Percentiles rank a stretch among this genome's conserved stretches.
Evolutionary conservation across 2,888 invertebrate genomes (phyloP).

Genomic region (Arenicola marina): DNA sequence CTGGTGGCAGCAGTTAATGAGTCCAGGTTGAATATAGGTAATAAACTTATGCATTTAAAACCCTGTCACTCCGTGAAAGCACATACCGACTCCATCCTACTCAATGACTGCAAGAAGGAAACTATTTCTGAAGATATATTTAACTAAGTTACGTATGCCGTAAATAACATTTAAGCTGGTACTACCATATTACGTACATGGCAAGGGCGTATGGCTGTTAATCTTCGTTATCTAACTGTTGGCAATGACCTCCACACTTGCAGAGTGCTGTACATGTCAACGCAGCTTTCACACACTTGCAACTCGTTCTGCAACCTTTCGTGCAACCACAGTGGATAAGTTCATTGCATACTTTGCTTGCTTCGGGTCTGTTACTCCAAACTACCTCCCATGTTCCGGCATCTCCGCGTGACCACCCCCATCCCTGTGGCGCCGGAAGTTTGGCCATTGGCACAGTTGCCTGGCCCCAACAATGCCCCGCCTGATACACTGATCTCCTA

Average conservation of each 20-base stretch:
- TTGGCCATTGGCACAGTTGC: constrained; percentile 1
- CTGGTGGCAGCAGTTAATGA: too few relatives aligned
- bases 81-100: too few relatives aligned
- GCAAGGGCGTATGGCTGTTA: too few relatives aligned
- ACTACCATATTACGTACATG: too few relatives aligned
- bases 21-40: too few relatives aligned
- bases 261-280: constrained; percentile 16
- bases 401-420: constrained; percentile 15
- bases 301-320: constrained; percentile 13
- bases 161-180: too few relatives aligned
- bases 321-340: constrained; percentile 21
- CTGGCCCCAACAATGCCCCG: constrained; percentile 16
- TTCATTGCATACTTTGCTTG: constrained; percentile 20
- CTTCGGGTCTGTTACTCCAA: constrained; percentile 23
- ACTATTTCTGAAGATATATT: too few relatives aligned
- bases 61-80: too few relatives aligned
- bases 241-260: constrained; percentile 10
- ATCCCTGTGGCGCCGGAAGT: constrained; percentile 16
- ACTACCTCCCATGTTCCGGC: constrained; percentile 6
- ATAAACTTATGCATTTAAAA: too few relatives aligned
- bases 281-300: constrained; percentile 21
- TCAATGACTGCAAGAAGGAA: too few relatives aligned
- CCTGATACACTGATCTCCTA: constrained; percentile 17
- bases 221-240: too few relatives aligned
- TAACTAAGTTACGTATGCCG: too few relatives aligned